Evolutionary conservation across 1,140 invertebrate genomes (phyloP).

Genomic region (Apocrypta bakeri): DNA sequence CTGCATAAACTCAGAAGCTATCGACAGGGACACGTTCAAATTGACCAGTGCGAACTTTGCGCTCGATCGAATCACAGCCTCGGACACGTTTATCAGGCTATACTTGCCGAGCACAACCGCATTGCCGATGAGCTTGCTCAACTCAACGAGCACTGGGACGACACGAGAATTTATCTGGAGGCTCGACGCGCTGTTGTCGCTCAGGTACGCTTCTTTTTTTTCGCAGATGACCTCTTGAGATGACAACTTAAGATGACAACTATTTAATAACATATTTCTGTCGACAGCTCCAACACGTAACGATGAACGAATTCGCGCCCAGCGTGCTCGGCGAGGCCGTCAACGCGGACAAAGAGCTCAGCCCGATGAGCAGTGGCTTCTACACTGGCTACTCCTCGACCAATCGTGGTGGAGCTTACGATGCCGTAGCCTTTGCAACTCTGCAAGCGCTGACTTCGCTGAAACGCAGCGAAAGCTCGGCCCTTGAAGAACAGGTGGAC

Average conservation of each 20-base stretch:
- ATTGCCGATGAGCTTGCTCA: conserved; percentile 82
- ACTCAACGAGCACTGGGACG: conserved; percentile 90
- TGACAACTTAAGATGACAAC: no score
- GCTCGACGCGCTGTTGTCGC: conserved; percentile 85
- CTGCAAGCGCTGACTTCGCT: conserved; percentile 86
- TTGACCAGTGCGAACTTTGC: conserved; percentile 78
- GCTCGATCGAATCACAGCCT: conserved; percentile 65
- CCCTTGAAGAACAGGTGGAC: conserved; percentile 63
- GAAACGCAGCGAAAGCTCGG: conserved; percentile 68
- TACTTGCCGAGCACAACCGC: conserved; percentile 88
- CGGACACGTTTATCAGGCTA: conserved; percentile 80
- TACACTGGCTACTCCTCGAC: conserved; percentile 89
- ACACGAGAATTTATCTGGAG: conserved; percentile 87
- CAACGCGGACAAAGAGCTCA: conserved; percentile 80
- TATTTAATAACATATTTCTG: background rate
- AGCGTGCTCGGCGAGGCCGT: conserved; percentile 84
- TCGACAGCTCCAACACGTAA: conserved; percentile 87
- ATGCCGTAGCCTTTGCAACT: conserved; percentile 84
- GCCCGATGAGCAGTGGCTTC: conserved; percentile 79
- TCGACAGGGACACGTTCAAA: conserved; percentile 81
- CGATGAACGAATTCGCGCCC: conserved; percentile 89
- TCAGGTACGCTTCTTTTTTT: conserved; percentile 56
- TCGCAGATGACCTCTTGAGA: no score
- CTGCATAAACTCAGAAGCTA: conserved; percentile 83
- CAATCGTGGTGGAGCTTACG: conserved; percentile 83